Conservation (phyloP, 2,113 vertebrate species). For the Corapipo altera region DNA sequence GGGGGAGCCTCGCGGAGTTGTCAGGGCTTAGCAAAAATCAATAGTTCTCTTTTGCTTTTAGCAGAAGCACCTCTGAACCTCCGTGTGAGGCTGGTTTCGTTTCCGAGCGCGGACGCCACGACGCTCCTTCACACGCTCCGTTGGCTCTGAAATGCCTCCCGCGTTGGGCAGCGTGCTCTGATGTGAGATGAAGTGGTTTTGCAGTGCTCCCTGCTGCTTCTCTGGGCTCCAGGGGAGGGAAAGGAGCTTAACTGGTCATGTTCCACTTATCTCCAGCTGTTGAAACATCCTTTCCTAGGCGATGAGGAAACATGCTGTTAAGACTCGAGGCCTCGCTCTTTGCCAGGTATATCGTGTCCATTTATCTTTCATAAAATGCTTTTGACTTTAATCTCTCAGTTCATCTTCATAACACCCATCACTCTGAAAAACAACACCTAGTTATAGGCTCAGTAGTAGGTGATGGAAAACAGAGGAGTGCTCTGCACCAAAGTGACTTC, state of each 20-base stretch:
- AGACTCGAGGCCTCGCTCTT: neutral
- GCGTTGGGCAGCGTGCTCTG: neutral
- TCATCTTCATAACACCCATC: neutral
- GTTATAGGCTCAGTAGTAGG: neutral
- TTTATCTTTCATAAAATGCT: neutral
- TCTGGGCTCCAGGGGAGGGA: neutral
- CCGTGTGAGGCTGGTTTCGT: neutral
- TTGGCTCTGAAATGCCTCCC: neutral
- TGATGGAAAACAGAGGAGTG: neutral
- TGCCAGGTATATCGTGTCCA: neutral
- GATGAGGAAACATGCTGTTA: neutral
- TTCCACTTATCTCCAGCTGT: neutral
- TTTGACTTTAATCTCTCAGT: neutral
- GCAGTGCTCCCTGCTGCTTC: neutral
- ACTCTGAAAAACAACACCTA: neutral
- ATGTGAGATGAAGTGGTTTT: neutral
- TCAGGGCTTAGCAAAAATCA: neutral
- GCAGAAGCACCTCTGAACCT: neutral
- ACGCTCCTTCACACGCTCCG: accelerated
- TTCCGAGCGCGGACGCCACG: neutral
- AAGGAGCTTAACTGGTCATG: neutral
- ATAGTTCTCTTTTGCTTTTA: neutral
- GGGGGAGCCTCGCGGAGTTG: neutral
- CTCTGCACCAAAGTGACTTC: neutral
- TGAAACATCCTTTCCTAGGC: neutral